phyloP scores from a whole-genome alignment of 2,797 vertebrate genomes.

The Sebastes nivosus region DNA sequence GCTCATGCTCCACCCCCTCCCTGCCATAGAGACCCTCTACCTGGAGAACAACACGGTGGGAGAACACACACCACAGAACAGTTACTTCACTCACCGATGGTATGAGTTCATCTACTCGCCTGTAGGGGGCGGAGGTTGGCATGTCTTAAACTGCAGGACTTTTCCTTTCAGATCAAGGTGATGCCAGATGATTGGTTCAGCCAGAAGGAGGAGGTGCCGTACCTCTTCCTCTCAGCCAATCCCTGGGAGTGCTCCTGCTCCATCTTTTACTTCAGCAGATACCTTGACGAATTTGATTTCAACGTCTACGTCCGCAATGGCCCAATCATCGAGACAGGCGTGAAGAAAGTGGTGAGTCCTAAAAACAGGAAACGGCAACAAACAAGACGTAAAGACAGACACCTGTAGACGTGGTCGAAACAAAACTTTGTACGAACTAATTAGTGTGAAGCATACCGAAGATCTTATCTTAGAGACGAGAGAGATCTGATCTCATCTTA shows the following conservation, averaged over 20 bases:
- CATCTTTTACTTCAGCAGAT: conserved; percentile 64
- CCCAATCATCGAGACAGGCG: accelerated
- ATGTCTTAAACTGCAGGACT: neutral
- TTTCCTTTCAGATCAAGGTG: conserved; percentile 46
- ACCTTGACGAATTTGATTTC: conserved; percentile 18
- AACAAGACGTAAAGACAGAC: neutral
- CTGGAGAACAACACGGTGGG: conserved; percentile 74
- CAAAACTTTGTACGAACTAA: neutral
- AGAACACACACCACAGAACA: neutral
- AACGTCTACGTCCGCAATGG: conserved; percentile 71
- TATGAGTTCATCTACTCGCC: neutral
- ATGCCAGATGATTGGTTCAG: conserved; percentile 78
- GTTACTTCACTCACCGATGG: neutral
- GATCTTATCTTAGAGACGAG: no score
- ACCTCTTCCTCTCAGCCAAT: conserved; percentile 78
- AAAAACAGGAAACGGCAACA: neutral
- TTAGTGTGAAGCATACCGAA: no score
- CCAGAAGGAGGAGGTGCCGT: conserved; percentile 65
- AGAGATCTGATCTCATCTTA: neutral
- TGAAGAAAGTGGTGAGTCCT: conserved; percentile 61
- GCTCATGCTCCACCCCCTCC: conserved; percentile 64
- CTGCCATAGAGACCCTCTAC: conserved; percentile 63
- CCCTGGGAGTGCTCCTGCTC: conserved; percentile 78
- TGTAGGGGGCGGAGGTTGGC: neutral
- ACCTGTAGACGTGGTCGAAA: neutral